These are phyloP conservation scores for Cryptus armator DNA, from an alignment of 2,888 invertebrate genomes.

Conservation along the genomic window DNA sequence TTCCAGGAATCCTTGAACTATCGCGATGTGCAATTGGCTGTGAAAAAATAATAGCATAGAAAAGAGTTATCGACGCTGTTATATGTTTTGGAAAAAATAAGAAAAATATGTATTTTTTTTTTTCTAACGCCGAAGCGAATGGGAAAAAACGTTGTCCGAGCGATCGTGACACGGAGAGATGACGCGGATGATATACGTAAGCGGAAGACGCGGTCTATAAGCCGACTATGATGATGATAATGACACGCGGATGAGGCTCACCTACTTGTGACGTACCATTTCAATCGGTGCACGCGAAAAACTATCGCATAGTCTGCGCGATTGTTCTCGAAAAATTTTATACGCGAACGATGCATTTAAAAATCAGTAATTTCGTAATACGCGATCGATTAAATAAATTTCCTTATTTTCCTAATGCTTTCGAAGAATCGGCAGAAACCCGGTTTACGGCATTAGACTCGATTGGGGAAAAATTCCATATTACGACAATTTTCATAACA, in stretches of 20 bases:
- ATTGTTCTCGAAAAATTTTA: neutral
- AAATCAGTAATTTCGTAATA: neutral
- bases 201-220: neutral
- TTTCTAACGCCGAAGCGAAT: neutral
- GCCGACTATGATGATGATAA: neutral
- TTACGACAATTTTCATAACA: neutral
- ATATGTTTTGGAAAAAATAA: neutral
- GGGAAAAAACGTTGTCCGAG: neutral
- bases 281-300: neutral
- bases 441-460: neutral
- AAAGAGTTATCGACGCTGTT: neutral
- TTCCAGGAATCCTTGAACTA: slow-evolving; percentile 91
- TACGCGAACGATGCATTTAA: neutral
- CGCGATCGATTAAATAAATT: neutral
- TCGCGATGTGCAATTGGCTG: slow-evolving; percentile 95
- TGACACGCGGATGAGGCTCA: slow-evolving; percentile 1
- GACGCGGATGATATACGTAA: slow-evolving; percentile 1
- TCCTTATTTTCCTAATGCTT: neutral
- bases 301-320: neutral
- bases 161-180: slow-evolving; percentile 3
- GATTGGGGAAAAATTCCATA: neutral
- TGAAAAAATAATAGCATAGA: slow-evolving; percentile 22
- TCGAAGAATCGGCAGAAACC: neutral
- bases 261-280: neutral
- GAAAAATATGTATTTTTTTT: neutral